phyloP scores from a whole-genome alignment of 2,888 invertebrate genomes.

The Palloptera scutellata region DNA sequence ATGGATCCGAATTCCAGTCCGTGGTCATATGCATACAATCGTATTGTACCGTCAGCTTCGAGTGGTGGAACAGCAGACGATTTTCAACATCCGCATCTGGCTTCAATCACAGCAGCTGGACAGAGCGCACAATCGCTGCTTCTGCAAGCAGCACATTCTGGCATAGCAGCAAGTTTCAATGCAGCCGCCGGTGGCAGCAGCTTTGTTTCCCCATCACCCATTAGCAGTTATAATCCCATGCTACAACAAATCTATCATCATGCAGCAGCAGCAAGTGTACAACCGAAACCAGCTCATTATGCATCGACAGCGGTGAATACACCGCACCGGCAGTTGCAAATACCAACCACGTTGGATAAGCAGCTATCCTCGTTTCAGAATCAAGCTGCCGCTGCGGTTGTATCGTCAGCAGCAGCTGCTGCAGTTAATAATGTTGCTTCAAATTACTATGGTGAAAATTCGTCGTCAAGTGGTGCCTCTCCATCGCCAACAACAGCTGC shows the following conservation, averaged over 20 bases:
- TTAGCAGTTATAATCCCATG: conserved; percentile 79
- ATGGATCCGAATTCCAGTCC: conserved; percentile 89
- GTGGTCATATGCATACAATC: conserved; percentile 87
- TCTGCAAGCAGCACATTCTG: conserved; percentile 71
- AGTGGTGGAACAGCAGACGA: conserved; percentile 72
- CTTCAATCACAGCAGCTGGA: conserved; percentile 67
- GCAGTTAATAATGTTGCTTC: conserved; percentile 58
- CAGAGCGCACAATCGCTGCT: conserved; percentile 75
- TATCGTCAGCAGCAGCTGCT: conserved; percentile 55
- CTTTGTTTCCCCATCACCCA: conserved; percentile 78
- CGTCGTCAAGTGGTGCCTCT: conserved; percentile 62
- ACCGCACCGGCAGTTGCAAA: conserved; percentile 75
- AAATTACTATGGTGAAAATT: conserved; percentile 61
- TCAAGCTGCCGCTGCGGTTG: conserved; percentile 57
- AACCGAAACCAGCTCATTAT: conserved; percentile 77
- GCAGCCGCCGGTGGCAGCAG: conserved; percentile 60
- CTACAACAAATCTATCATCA: conserved; percentile 85
- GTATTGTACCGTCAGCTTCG: conserved; percentile 74
- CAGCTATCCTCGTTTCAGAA: conserved; percentile 60
- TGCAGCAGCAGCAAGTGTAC: conserved; percentile 68
- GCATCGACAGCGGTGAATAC: conserved; percentile 68
- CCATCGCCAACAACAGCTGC: conserved; percentile 61
- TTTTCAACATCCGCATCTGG: conserved; percentile 74
- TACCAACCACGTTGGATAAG: conserved; percentile 65
- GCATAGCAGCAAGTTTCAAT: conserved; percentile 71